Percentiles rank a stretch among this genome's conserved stretches.
phyloP scores from a whole-genome alignment of 2,113 vertebrate species.

The Trogon surrucura region DNA sequence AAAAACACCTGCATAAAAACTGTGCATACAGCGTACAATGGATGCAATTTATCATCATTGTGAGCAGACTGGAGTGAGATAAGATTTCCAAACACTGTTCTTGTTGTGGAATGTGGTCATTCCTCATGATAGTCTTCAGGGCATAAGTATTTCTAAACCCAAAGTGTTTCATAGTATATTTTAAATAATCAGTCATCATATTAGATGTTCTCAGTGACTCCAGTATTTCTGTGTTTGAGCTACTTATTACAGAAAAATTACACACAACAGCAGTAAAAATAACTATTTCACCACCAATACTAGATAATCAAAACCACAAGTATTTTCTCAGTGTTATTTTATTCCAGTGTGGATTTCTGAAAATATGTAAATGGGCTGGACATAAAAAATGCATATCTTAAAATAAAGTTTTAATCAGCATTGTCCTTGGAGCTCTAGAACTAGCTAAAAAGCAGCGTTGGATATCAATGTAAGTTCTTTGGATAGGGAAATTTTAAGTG shows the following conservation, averaged over 20 bases:
- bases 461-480: not conserved
- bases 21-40: not conserved
- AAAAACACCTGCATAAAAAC: constrained; percentile 58
- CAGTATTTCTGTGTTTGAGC: constrained; percentile 68
- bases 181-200: constrained; percentile 73
- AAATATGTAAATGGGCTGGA: not conserved
- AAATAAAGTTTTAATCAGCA: not conserved
- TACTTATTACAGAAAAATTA: constrained; percentile 71
- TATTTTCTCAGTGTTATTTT: not conserved
- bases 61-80: constrained; percentile 35
- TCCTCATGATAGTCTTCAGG: constrained; percentile 77
- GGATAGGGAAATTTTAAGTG: not conserved
- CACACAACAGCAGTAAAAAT: constrained; percentile 18
- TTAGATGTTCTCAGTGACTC: constrained; percentile 51
- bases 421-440: not conserved
- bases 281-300: not conserved
- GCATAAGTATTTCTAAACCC: constrained; percentile 71
- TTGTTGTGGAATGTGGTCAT: constrained; percentile 75
- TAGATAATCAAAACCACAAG: not conserved
- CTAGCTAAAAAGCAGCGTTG: not conserved
- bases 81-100: constrained; percentile 70
- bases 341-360: not conserved
- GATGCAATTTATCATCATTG: constrained; percentile 52
- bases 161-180: constrained; percentile 76
- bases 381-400: not conserved